phyloP scores from a whole-genome alignment of 1,140 invertebrate species.

The Conus betulinus region DNA sequence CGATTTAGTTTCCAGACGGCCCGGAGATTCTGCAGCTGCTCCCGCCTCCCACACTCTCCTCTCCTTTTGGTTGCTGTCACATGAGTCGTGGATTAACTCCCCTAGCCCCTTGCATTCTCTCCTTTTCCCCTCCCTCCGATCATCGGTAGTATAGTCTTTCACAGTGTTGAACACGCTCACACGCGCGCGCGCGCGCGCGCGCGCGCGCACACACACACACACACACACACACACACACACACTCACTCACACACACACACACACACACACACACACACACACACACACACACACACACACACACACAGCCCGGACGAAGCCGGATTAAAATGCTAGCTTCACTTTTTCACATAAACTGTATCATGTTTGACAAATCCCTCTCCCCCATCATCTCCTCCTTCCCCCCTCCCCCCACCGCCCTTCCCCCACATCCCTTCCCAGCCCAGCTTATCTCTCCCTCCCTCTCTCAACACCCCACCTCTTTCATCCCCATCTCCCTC shows the following conservation, averaged over 20 bases:
- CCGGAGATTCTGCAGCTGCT: no score
- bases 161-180: background rate
- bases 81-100: background rate
- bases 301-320: background rate
- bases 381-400: no score
- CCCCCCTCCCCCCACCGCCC: no score
- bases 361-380: no score
- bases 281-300: slow-evolving; percentile 15
- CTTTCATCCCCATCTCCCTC: no score
- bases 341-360: background rate
- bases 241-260: background rate
- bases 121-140: no score
- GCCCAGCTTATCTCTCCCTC: background rate
- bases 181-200: background rate
- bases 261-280: background rate
- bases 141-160: no score
- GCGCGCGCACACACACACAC: background rate
- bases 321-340: background rate
- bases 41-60: no score
- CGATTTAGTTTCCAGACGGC: no score
- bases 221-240: slow-evolving; percentile 13
- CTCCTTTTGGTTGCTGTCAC: background rate
- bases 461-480: no score
- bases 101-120: no score
- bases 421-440: no score